Percentiles rank a stretch among this genome's conserved stretches.
Conservation (phyloP, 2,113 vertebrate genomes). For the Rynchops niger region DNA sequence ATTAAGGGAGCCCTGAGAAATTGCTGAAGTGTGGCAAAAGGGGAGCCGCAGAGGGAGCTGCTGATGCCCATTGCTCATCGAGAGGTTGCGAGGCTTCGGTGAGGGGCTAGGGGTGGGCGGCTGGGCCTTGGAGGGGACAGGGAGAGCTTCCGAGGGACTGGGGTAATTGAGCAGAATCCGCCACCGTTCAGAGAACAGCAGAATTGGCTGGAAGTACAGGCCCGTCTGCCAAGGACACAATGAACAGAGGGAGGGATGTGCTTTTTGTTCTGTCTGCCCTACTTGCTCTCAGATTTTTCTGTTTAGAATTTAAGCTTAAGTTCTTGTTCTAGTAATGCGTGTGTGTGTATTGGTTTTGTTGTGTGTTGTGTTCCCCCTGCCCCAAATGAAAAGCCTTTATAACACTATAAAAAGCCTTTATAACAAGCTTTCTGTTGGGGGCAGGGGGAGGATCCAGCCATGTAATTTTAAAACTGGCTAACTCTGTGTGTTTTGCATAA, state of each 20-base stretch:
- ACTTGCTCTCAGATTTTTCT: slow-evolving; percentile 30
- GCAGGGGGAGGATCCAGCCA: neutral
- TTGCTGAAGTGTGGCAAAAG: neutral
- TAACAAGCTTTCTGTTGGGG: neutral
- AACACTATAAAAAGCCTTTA: neutral
- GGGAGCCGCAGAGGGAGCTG: neutral
- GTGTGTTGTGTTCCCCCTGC: accelerated
- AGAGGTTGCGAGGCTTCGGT: neutral
- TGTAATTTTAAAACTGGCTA: neutral
- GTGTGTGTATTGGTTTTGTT: neutral
- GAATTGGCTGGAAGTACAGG: neutral
- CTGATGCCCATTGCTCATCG: neutral
- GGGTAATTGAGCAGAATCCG: neutral
- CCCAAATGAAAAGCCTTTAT: neutral
- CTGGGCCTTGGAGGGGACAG: neutral
- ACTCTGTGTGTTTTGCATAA: neutral
- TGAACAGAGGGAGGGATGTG: slow-evolving; percentile 34
- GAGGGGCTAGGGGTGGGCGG: neutral
- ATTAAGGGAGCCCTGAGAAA: neutral
- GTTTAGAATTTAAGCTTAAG: neutral
- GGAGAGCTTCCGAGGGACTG: neutral
- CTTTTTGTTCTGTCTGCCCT: slow-evolving; percentile 25
- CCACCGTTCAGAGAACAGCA: neutral
- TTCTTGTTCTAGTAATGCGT: neutral
- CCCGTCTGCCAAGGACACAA: slow-evolving; percentile 45